These are phyloP conservation scores for Bombus huntii DNA, from an alignment of 1,140 invertebrate genomes.

Conservation along the genomic window DNA sequence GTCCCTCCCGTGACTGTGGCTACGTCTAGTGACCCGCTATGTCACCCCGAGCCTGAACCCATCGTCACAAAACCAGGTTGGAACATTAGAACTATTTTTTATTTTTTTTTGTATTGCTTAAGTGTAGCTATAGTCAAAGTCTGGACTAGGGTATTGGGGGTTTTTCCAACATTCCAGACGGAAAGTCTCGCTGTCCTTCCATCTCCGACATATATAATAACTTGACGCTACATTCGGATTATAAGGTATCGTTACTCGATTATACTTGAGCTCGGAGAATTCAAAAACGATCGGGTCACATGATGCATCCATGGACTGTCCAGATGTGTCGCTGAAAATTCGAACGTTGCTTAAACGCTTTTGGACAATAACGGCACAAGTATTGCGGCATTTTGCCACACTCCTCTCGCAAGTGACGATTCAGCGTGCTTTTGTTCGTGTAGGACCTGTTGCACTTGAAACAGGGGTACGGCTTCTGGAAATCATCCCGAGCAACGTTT, in stretches of 20 bases:
- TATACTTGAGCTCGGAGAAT: too few species aligned
- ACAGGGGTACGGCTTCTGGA: conserved; percentile 76
- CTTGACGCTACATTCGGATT: neutral
- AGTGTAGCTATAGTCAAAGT: too few species aligned
- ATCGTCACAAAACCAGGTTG: too few species aligned
- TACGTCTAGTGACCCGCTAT: too few species aligned
- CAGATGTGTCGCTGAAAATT: conserved; percentile 40
- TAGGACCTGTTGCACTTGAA: conserved; percentile 79
- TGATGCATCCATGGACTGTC: neutral
- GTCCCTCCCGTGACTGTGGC: too few species aligned
- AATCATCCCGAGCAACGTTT: neutral
- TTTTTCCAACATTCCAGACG: too few species aligned
- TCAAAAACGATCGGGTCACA: neutral
- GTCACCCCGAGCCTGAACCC: too few species aligned
- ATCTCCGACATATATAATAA: too few species aligned
- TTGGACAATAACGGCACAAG: conserved; percentile 81
- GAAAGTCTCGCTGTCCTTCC: too few species aligned
- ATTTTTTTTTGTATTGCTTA: too few species aligned
- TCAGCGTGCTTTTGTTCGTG: conserved; percentile 77
- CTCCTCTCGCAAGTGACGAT: conserved; percentile 83
- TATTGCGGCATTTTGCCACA: conserved; percentile 80
- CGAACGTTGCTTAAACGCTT: conserved; percentile 74
- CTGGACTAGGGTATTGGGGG: too few species aligned
- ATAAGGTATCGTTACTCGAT: neutral
- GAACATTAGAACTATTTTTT: too few species aligned